phyloP scores from a whole-genome alignment of 2,888 invertebrate species.

The Hydriomena furcata region DNA sequence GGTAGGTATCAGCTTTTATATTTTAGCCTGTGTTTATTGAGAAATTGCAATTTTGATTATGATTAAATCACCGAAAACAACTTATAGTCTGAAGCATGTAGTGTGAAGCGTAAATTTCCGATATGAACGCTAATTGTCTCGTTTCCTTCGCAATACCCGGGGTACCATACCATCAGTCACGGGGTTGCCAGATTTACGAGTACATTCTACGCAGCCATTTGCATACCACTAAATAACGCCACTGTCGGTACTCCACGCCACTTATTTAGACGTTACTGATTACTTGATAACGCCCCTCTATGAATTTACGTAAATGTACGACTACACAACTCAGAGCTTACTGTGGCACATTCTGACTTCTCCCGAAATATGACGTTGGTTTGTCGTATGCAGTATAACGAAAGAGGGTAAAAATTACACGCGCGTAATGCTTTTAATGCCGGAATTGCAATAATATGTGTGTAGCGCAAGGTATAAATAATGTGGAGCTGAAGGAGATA shows the following conservation, averaged over 20 bases:
- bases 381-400: no score
- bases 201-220: constrained; percentile 53
- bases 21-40: no score
- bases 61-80: no score
- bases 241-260: constrained; percentile 53
- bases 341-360: no score
- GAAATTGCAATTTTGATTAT: no score
- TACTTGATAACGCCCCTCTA: constrained; percentile 64
- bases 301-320: constrained; percentile 60
- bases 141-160: constrained; percentile 22
- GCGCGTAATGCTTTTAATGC: not conserved
- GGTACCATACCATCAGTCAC: constrained; percentile 18
- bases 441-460: not conserved
- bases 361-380: no score
- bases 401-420: no score
- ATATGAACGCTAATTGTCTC: not conserved
- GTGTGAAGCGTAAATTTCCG: no score
- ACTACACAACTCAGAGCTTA: constrained; percentile 33
- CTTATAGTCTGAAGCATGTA: no score
- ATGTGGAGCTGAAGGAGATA: no score
- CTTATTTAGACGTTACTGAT: constrained; percentile 75
- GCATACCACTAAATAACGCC: constrained; percentile 66
- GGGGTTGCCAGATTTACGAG: constrained; percentile 56
- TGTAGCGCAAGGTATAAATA: no score
- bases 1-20: no score